Evolutionary conservation across 2,113 vertebrate species (phyloP).

Genomic region (Nothobranchius furzeri): DNA sequence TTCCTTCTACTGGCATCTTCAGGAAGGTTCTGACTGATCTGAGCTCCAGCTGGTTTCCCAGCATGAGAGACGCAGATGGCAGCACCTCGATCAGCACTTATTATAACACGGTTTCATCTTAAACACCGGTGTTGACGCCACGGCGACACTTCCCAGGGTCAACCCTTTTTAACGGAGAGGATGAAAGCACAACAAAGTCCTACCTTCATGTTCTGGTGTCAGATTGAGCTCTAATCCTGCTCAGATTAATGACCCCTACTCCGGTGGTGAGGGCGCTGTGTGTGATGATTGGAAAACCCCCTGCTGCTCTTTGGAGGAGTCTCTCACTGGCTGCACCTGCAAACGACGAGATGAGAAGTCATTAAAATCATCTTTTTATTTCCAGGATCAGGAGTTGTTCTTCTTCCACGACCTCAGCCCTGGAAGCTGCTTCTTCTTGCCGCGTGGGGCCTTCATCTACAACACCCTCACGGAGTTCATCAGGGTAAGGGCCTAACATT

Average conservation of each 20-base stretch:
- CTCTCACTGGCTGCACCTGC: conserved; percentile 28
- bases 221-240: not conserved
- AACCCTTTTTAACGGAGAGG: not conserved
- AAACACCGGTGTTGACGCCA: conserved; percentile 8
- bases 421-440: conserved; percentile 95
- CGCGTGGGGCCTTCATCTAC: conserved; percentile 91
- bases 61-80: conserved; percentile 47
- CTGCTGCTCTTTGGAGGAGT: conserved; percentile 26
- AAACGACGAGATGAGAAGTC: conserved; percentile 22
- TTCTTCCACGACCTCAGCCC: conserved; percentile 97
- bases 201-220: too few species aligned
- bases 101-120: conserved; percentile 34
- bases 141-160: conserved; percentile 15
- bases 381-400: conserved; percentile 95
- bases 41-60: conserved; percentile 59
- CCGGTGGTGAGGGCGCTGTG: not conserved
- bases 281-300: conserved; percentile 30
- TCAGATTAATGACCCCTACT: not conserved
- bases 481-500: conserved; percentile 76
- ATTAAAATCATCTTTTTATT: conserved; percentile 21
- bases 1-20: conserved; percentile 1
- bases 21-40: conserved; percentile 26
- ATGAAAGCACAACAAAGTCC: too few species aligned
- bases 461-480: conserved; percentile 90
- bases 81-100: conserved; percentile 32